These are phyloP conservation scores for Anoncus sp. DNA, from an alignment of 2,888 invertebrate species.

Conservation along the genomic window DNA sequence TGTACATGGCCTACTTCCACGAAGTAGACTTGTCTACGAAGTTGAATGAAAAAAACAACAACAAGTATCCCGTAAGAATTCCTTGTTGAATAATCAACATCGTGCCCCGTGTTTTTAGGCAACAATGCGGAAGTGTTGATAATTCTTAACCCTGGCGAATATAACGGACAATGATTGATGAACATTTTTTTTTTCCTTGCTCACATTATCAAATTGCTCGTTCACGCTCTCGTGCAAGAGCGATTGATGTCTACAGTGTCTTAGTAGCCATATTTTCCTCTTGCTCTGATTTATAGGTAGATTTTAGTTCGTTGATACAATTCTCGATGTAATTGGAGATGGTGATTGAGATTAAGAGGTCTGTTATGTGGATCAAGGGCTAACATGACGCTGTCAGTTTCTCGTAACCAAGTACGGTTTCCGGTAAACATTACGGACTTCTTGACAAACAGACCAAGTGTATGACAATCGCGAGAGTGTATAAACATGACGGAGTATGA, in stretches of 20 bases:
- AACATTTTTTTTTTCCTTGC: neutral
- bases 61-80: too few relatives aligned
- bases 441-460: conserved; percentile 17
- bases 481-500: conserved; percentile 19
- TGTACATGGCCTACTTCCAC: too few relatives aligned
- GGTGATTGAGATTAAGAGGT: conserved; percentile 41
- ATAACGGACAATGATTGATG: neutral
- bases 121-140: conserved; percentile 27
- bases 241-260: neutral
- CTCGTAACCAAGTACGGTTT: conserved; percentile 21
- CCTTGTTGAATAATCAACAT: too few relatives aligned
- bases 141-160: neutral
- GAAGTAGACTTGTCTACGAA: too few relatives aligned
- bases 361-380: conserved; percentile 38
- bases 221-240: neutral
- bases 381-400: neutral
- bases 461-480: conserved; percentile 19
- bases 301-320: neutral
- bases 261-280: neutral
- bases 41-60: too few relatives aligned
- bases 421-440: conserved; percentile 35
- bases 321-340: neutral
- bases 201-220: neutral
- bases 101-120: neutral
- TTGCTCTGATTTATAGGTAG: conserved; percentile 7